Evolutionary conservation across 1,140 invertebrate species (phyloP), one percentile per base, ranked within the genome.

Genomic region (Acyrthosiphon pisum): DNA sequence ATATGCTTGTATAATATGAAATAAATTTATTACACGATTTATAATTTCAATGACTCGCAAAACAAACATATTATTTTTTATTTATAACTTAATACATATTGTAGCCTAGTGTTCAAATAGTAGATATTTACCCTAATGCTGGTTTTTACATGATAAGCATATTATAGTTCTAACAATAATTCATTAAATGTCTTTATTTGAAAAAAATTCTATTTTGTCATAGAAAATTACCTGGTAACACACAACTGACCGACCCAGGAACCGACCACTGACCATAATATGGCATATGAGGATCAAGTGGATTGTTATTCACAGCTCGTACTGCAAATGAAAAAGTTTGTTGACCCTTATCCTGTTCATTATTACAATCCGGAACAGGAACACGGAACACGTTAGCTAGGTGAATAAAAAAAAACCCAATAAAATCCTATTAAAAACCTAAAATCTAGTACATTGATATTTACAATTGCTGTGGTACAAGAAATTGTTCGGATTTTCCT

Each of bases 201-300:
- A 20, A 68, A 76, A 60, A n/a, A n/a, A n/a, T n/a, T 18, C 3
- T 76, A 76, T 76, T 76, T 76, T 1, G n/a, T 18, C 30, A n/a
- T n/a, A n/a, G 14, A 44, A 46, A 86, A 37, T 44, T 9, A 94
- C 84, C 35, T 94, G 94, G 50, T 95, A 35, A 90, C 93, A 93
- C 48, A 95, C 94, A 91, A 96, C 94, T 35, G 95, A 94, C 94
- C 95, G 96, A 93, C 95, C 95, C 23, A 95, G 93, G n/a, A 95
- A 20, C 35, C 4, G 81, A 93, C 60, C 89, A 84, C 11, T 37
- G 88, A 9, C 90, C 81, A 76, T 46, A 53, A 37, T 81, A 84
- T 22, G 93, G 90, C 0, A 9, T 50, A 14, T 37, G 3, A 22
- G 76, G 22, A 83, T 92, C n/a, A 0, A 22, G 18, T n/a, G 91